These are phyloP conservation scores for Chaenocephalus aceratus DNA, from an alignment of 2,113 vertebrate genomes.

Conservation along the genomic window DNA sequence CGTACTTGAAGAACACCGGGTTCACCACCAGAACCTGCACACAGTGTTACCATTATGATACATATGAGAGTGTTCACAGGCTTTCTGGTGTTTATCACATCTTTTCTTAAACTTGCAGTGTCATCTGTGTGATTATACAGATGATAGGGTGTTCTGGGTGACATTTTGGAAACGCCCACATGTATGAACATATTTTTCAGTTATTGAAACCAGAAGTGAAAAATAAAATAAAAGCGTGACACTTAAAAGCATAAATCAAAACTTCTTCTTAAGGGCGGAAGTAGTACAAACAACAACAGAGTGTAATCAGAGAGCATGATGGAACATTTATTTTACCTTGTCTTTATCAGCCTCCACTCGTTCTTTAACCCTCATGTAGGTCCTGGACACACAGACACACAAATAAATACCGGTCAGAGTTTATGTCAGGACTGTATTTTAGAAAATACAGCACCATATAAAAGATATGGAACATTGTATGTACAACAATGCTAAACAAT, in stretches of 20 bases:
- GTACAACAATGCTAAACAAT: too few relatives aligned
- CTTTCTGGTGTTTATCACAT: background rate
- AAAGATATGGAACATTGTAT: too few relatives aligned
- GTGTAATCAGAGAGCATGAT: background rate
- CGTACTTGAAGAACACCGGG: constrained; percentile 85
- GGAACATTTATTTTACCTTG: constrained; percentile 78
- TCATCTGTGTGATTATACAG: too few relatives aligned
- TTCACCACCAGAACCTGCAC: constrained; percentile 83
- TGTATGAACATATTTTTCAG: background rate
- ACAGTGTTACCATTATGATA: background rate
- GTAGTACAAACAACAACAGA: background rate
- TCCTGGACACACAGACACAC: constrained; percentile 76
- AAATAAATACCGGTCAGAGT: background rate
- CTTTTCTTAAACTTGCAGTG: too few relatives aligned
- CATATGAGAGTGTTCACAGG: background rate
- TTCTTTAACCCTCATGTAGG: constrained; percentile 84
- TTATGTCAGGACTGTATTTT: background rate
- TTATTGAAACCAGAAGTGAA: background rate
- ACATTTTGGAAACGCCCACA: too few relatives aligned
- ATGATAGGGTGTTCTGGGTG: too few relatives aligned
- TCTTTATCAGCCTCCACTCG: constrained; percentile 84
- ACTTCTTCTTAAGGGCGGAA: background rate
- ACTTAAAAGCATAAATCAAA: background rate
- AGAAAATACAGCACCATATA: too few relatives aligned
- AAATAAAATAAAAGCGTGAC: background rate